Evolutionary conservation across 2,113 vertebrate genomes (phyloP).

Genomic region (Panthera tigris): DNA sequence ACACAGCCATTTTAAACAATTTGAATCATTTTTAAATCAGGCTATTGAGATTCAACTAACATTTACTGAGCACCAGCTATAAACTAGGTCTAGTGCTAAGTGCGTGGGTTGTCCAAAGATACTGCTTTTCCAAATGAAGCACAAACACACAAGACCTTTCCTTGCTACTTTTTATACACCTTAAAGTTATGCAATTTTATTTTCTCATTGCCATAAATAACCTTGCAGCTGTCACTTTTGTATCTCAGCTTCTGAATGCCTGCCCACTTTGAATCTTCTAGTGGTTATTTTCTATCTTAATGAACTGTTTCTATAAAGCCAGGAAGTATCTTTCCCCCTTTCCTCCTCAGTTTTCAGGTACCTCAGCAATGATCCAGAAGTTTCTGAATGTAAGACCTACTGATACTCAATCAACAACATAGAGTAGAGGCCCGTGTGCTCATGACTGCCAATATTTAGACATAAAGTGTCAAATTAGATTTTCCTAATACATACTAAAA

Average conservation of each 20-base stretch:
- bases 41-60: background rate
- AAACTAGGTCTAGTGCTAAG: background rate
- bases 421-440: background rate
- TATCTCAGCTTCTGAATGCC: background rate
- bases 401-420: background rate
- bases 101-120: background rate
- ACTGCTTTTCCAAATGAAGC: background rate
- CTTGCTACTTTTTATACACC: background rate
- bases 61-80: background rate
- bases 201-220: background rate
- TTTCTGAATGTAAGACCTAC: background rate
- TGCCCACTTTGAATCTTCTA: background rate
- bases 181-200: background rate
- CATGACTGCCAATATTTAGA: background rate
- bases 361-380: background rate
- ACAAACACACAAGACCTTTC: background rate
- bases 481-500: background rate
- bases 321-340: background rate
- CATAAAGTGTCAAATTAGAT: background rate
- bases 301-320: background rate
- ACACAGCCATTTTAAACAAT: background rate
- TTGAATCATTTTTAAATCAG: background rate
- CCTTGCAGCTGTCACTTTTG: background rate
- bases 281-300: constrained; percentile 26
- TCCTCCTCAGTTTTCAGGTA: background rate